These are phyloP conservation scores for Lemur catta DNA, from an alignment of 2,797 vertebrate genomes.

Conservation along the genomic window DNA sequence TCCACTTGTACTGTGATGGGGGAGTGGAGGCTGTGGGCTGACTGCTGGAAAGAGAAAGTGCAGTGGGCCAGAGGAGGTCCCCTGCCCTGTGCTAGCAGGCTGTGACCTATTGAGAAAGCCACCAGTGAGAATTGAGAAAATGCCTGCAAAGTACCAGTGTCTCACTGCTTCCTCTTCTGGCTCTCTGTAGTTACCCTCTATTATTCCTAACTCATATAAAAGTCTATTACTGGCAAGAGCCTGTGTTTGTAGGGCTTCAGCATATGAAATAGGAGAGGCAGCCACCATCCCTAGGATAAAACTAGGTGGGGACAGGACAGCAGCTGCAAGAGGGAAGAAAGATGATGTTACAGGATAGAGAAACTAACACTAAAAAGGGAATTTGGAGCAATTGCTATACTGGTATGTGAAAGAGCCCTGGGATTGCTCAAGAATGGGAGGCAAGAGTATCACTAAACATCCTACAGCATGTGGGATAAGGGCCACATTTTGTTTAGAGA, in stretches of 20 bases:
- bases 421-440: background rate
- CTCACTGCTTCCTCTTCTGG: background rate
- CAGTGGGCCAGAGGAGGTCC: background rate
- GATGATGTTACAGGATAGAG: background rate
- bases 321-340: background rate
- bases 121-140: background rate
- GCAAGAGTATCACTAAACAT: rapidly evolving
- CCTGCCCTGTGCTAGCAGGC: no score
- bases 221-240: background rate
- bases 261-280: background rate
- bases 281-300: background rate
- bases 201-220: background rate
- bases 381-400: background rate
- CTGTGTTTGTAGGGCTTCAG: background rate
- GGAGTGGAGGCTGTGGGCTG: no score
- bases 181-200: background rate
- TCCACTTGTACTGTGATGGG: no score
- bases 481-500: background rate
- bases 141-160: background rate
- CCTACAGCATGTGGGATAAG: background rate
- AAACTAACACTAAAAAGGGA: background rate
- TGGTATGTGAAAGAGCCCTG: background rate
- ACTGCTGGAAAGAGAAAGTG: background rate
- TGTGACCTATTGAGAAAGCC: background rate
- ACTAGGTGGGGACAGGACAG: background rate